Conservation (phyloP, 92 coral and sea anemone species). For the Isaurus tuberculatus region DNA sequence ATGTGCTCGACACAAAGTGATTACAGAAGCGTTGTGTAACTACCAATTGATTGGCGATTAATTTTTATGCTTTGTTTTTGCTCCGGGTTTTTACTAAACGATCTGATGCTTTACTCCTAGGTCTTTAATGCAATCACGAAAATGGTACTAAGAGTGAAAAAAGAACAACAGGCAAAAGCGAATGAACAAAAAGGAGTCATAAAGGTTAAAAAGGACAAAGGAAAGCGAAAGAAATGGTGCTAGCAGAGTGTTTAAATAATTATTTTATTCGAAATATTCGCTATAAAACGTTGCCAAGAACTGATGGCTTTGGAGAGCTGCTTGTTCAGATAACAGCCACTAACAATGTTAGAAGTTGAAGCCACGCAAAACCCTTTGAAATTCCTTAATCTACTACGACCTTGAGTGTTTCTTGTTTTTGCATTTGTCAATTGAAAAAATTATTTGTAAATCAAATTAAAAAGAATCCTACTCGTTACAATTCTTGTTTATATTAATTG, state of each 20-base stretch:
- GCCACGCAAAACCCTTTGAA: neutral
- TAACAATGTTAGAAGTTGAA: neutral
- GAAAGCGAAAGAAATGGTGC: conserved; percentile 70
- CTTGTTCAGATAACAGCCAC: conserved; percentile 4
- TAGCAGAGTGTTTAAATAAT: conserved; percentile 44
- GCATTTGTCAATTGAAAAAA: neutral
- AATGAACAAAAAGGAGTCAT: conserved; percentile 76
- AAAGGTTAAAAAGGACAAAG: conserved; percentile 81
- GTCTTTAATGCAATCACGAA: conserved; percentile 94
- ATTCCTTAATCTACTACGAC: neutral
- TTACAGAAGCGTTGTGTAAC: too few species aligned
- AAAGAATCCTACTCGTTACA: neutral
- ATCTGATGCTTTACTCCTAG: conserved; percentile 46
- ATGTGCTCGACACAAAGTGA: too few species aligned
- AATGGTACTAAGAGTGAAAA: conserved; percentile 86
- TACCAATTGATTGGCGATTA: too few species aligned
- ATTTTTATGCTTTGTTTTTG: too few species aligned
- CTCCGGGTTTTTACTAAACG: too few species aligned
- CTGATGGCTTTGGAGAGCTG: neutral
- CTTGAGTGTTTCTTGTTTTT: neutral
- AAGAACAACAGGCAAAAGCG: conserved; percentile 85
- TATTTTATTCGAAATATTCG: conserved; percentile 41
- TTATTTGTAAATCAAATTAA: neutral
- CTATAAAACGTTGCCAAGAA: conserved; percentile 27
- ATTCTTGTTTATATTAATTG: neutral